A percentile compares a stretch with the other conserved stretches of the same genome.
These are phyloP conservation scores for Mallotus villosus DNA, from an alignment of 2,797 vertebrate genomes.

Conservation along the genomic window DNA sequence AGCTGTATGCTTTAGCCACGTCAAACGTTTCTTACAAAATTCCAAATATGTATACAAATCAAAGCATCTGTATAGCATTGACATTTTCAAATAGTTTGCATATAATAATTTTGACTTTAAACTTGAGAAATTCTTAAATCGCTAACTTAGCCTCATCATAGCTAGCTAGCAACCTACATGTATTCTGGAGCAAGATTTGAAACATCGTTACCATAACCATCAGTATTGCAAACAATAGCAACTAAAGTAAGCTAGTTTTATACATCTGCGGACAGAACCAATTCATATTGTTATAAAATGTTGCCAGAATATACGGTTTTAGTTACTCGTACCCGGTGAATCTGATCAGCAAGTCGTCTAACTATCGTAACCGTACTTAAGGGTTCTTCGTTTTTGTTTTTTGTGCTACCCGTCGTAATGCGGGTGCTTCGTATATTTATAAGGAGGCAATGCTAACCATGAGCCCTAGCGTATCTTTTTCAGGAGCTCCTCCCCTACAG, in stretches of 20 bases:
- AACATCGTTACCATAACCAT: neutral
- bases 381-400: too few species aligned
- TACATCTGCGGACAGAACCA: neutral
- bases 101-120: neutral
- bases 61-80: neutral
- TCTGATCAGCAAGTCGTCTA: neutral
- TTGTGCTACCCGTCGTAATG: too few species aligned
- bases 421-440: too few species aligned
- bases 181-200: too few species aligned
- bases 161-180: neutral
- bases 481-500: neutral
- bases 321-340: neutral
- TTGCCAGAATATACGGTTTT: neutral
- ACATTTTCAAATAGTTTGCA: neutral
- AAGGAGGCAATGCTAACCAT: too few species aligned
- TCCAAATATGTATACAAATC: neutral
- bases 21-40: too few species aligned
- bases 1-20: too few species aligned
- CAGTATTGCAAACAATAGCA: neutral
- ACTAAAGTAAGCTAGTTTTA: neutral
- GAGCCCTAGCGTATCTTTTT: too few species aligned
- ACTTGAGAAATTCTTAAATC: neutral
- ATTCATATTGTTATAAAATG: neutral
- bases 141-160: neutral
- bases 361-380: too few species aligned